Percentiles rank a stretch among this genome's conserved stretches.
phyloP scores from a whole-genome alignment of 2,888 invertebrate species.

The Mythimna pallens region DNA sequence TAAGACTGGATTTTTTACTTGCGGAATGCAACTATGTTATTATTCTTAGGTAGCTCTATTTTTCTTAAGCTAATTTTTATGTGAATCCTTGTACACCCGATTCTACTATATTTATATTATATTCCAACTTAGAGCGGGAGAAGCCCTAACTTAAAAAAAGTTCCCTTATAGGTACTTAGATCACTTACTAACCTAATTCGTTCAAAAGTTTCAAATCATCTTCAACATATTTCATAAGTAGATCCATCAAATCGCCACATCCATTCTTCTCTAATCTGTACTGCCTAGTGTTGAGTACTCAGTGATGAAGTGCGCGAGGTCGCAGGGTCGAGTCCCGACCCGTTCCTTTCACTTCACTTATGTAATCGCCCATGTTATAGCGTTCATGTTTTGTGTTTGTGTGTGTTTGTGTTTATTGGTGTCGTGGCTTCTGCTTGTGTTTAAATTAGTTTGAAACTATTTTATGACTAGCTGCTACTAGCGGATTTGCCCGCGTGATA shows the following conservation, averaged over 20 bases:
- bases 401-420: slow-evolving; percentile 7
- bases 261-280: slow-evolving; percentile 44
- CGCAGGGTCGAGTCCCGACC: slow-evolving; percentile 75
- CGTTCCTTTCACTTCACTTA: slow-evolving; percentile 76
- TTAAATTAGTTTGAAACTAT: not conserved
- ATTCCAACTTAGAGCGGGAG: too few relatives aligned
- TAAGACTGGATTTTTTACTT: too few relatives aligned
- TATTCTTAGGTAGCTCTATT: too few relatives aligned
- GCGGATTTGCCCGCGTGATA: too few relatives aligned
- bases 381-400: slow-evolving; percentile 38
- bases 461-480: too few relatives aligned
- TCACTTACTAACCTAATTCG: not conserved
- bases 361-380: slow-evolving; percentile 61
- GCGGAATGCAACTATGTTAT: too few relatives aligned
- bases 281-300: slow-evolving; percentile 66
- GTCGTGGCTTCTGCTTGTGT: slow-evolving; percentile 2
- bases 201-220: not conserved
- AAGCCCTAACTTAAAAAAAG: too few relatives aligned
- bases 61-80: too few relatives aligned
- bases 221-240: not conserved
- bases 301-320: slow-evolving; percentile 72
- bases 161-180: too few relatives aligned
- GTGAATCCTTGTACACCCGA: too few relatives aligned
- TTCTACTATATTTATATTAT: too few relatives aligned
- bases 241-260: slow-evolving; percentile 28